phyloP scores from a whole-genome alignment of 2,888 invertebrate genomes.

The Aquatica leii region DNA sequence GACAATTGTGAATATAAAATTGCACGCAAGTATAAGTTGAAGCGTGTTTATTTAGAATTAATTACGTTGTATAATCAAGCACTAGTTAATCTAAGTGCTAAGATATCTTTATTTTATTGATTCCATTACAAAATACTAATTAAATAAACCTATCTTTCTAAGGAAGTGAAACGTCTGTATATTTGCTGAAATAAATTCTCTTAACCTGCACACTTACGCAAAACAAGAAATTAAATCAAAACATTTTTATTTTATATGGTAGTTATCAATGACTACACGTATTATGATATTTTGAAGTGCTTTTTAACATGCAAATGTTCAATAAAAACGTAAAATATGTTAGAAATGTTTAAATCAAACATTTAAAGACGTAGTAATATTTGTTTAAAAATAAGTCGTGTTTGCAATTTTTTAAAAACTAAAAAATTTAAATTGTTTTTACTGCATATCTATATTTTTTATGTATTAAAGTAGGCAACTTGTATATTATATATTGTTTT shows the following conservation, averaged over 20 bases:
- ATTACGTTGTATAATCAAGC: slow-evolving; percentile 1
- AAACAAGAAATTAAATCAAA: neutral
- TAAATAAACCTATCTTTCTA: slow-evolving; percentile 1
- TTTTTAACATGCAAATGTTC: no score
- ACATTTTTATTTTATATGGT: neutral
- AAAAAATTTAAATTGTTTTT: no score
- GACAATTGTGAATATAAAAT: slow-evolving; percentile 4
- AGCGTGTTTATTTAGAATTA: slow-evolving; percentile 7
- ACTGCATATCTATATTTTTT: no score
- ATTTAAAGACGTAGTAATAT: no score
- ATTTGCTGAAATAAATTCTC: neutral
- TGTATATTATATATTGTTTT: no score
- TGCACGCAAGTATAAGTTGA: neutral
- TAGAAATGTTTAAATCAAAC: no score
- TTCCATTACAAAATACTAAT: slow-evolving; percentile 1
- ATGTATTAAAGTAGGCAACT: no score
- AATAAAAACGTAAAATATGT: no score
- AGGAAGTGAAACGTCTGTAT: neutral
- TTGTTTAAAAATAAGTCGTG: no score
- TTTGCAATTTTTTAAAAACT: no score
- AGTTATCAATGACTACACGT: no score
- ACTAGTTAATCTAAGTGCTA: neutral
- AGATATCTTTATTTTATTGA: slow-evolving; percentile 12
- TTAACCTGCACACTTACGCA: neutral
- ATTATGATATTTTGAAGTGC: no score